A percentile compares a stretch with the other conserved stretches of the same genome.
Evolutionary conservation across 2,888 invertebrate genomes (phyloP).

Genomic region (Drosophila limbata): DNA sequence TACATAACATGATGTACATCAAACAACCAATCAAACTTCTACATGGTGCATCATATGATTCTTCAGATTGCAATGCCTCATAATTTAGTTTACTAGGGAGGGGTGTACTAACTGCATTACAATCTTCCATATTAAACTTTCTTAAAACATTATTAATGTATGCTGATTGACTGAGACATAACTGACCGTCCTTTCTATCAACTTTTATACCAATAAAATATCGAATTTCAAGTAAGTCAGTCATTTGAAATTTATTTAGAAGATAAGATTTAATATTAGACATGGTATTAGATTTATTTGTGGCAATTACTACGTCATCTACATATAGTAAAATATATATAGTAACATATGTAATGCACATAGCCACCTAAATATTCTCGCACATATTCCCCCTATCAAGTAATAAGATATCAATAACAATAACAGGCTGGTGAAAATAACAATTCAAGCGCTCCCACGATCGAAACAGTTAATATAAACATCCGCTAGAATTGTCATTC

Average conservation of each 20-base stretch:
- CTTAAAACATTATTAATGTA: constrained; percentile 21
- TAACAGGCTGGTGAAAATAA: too few species aligned
- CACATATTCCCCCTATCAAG: too few species aligned
- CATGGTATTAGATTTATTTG: constrained; percentile 28
- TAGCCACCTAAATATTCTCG: too few species aligned
- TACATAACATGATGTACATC: constrained; percentile 53
- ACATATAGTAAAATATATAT: constrained; percentile 8
- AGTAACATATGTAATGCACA: too few species aligned
- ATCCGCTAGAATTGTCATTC: too few species aligned
- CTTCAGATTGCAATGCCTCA: constrained; percentile 10
- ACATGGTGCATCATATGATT: constrained; percentile 18
- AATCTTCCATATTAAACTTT: constrained; percentile 27
- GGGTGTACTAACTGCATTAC: constrained; percentile 27
- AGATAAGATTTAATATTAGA: constrained; percentile 22
- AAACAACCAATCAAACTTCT: constrained; percentile 46
- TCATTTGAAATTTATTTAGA: constrained; percentile 20
- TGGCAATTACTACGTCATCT: constrained; percentile 18
- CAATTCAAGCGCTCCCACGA: too few species aligned
- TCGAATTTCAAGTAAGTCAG: constrained; percentile 8
- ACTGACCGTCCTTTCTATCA: constrained; percentile 4
- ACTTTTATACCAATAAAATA: constrained; percentile 28
- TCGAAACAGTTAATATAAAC: too few species aligned
- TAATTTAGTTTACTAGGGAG: constrained; percentile 30
- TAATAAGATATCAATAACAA: too few species aligned
- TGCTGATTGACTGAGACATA: constrained; percentile 25